These are phyloP conservation scores for Siniperca knerii DNA, from an alignment of 2,113 vertebrate species.

Conservation along the genomic window DNA sequence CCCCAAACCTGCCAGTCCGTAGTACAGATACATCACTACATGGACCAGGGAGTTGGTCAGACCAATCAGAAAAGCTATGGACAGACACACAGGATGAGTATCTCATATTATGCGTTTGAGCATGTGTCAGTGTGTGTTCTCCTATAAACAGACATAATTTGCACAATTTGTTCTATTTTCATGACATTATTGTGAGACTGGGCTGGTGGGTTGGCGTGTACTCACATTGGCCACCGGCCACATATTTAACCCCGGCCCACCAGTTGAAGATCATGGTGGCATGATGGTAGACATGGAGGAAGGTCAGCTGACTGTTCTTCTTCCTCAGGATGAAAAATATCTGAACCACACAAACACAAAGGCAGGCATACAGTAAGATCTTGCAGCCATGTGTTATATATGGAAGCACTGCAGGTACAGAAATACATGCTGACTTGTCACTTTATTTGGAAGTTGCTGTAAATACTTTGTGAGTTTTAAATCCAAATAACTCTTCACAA, in stretches of 20 bases:
- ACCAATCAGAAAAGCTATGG: conserved; percentile 82
- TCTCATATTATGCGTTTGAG: neutral
- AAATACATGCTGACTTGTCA: neutral
- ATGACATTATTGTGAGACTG: neutral
- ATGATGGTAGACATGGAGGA: conserved; percentile 89
- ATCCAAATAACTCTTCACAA: neutral
- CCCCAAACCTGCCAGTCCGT: conserved; percentile 80
- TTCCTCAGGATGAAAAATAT: conserved; percentile 88
- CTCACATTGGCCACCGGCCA: conserved; percentile 87
- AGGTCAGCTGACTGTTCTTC: conserved; percentile 87
- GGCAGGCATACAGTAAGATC: neutral
- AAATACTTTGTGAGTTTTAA: neutral
- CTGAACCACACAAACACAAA: conserved; percentile 64
- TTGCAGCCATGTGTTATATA: neutral
- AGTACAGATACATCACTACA: conserved; percentile 84
- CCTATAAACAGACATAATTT: neutral
- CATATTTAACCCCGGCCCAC: conserved; percentile 87
- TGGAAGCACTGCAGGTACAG: neutral
- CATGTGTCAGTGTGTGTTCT: neutral
- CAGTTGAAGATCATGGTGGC: conserved; percentile 88
- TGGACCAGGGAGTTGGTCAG: conserved; percentile 86
- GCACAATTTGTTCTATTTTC: neutral
- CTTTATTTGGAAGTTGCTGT: neutral
- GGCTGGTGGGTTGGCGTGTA: neutral
- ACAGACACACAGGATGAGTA: conserved; percentile 9